A percentile compares a stretch with the other conserved stretches of the same genome.
Conservation (phyloP, 1,140 invertebrate genomes). For the Limonius californicus region DNA sequence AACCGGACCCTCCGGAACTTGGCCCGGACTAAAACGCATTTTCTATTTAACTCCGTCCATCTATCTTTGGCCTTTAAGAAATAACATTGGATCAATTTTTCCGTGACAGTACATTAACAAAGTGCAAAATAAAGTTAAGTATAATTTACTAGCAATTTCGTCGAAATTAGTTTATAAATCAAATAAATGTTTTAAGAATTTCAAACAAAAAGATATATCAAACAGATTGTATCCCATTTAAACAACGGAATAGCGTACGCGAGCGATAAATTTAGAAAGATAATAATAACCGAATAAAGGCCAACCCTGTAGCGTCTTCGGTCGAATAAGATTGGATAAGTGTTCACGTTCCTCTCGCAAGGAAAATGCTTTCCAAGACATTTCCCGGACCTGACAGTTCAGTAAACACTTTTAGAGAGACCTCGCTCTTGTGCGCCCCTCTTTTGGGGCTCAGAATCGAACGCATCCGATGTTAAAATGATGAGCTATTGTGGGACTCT, state of each 20-base stretch:
- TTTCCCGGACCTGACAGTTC: conserved; percentile 45
- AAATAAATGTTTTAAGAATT: too few relatives aligned
- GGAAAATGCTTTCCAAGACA: conserved; percentile 45
- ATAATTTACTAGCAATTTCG: too few relatives aligned
- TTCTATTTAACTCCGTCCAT: too few relatives aligned
- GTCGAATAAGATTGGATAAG: conserved; percentile 40
- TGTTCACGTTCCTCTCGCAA: conserved; percentile 38
- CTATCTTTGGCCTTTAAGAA: too few relatives aligned
- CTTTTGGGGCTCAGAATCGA: conserved; percentile 28
- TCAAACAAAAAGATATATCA: too few relatives aligned
- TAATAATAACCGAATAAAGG: neutral
- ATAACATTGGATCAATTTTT: too few relatives aligned
- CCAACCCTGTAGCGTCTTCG: conserved; percentile 15
- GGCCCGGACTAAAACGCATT: conserved; percentile 7
- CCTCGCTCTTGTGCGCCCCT: conserved; percentile 20
- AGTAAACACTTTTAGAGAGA: conserved; percentile 43
- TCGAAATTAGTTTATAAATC: too few relatives aligned
- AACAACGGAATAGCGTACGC: too few relatives aligned
- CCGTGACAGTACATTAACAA: too few relatives aligned
- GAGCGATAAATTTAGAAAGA: too few relatives aligned
- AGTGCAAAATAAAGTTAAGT: too few relatives aligned
- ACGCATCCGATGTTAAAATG: conserved; percentile 35
- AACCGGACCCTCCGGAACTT: conserved; percentile 1
- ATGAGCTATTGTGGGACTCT: conserved; percentile 46
- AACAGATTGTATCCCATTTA: too few relatives aligned